Evolutionary conservation across 2,888 invertebrate genomes (phyloP), one percentile per base, ranked within the genome.

Genomic region (Nemotelus nigrinus): DNA sequence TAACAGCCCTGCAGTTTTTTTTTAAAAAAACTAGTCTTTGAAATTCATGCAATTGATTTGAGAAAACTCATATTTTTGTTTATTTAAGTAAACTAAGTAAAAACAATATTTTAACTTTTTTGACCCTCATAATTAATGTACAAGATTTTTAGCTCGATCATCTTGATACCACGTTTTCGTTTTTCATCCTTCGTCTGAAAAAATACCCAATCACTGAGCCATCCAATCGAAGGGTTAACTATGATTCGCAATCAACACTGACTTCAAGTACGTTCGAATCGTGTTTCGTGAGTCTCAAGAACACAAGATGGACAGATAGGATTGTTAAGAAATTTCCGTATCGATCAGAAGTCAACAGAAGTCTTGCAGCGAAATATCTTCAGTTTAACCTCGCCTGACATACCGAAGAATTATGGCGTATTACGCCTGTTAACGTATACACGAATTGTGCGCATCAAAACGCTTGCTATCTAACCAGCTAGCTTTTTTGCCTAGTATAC

Each of bases 231-330:
- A 55, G 70, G 70, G 70, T 70, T 70, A 70, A 70, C 60, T 25
- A 10, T 39, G 39, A 60, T 3, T 60, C 7, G 60, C 60, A 25
- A 48, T 39, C 48, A 60, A 25, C 63, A 10, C 5, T 8, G 43
- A 6, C 43, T 50, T 72, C 25, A 74, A 74, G 74, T 74, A 57
- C 74, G 60, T 50, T 74, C 7, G 41, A 74, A 43, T 74, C 74
- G 74, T 74, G 74, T 74, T 74, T 74, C 74, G 74, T 74, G 74
- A 74, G 60, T 74, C 74, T 47, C 74, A 74, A 74, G 74, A 74
- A 74, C 74, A 47, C 60, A 74, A 74, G 74, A 74, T 74, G 74
- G 74, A 74, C 74, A 60, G 74, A 74, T 74, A 74, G 74, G 74
- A 74, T 74, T 74, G 74, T 74, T 74, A 74, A 74, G 74, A 74